Evolutionary conservation across 2,888 invertebrate species (phyloP), one percentile per base, ranked within the genome.

Genomic region (Stenichneumon culpator): DNA sequence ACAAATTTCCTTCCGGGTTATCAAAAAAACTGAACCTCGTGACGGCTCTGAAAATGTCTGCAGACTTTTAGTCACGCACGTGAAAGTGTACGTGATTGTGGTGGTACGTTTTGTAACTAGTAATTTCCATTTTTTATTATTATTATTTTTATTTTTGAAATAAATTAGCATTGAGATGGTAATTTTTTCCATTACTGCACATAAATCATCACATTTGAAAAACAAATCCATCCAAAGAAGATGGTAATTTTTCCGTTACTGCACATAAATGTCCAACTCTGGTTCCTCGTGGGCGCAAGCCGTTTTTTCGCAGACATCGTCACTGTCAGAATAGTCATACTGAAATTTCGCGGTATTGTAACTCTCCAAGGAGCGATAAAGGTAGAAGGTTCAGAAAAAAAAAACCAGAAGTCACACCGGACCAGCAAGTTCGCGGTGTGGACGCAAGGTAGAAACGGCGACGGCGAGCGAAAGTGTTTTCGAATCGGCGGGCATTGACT

Each of bases 391-490:
- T 25, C 44, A 32, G 65, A 52, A 83, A 74, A 28, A 63, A 74
- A 73, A 32, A 69, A 67, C 65, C 68, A 80, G 63, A 57, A 36
- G 47, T 78, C 39, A 67, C 47, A 78, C 80, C 65, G 25, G 79
- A 73, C 44, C 47, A 78, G 80, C 79, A 72, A 77, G 77, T 80
- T 86, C 73, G 75, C 47, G 54, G 73, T 63, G 44, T 63, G 52
- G 63, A 60, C 69, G 74, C 77, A 68, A 83, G 67, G 74, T 73
- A 68, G 79, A 75, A 82, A 72, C 60, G 74, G 54, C 60, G 68
- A 69, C 63, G 28, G 44, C 77, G 80, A 83, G 86, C 77, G 83
- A 86, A 86, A 86, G 86, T 83, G 83, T 86, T 86, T 80, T 73
- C 82, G 82, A 75, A 82, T 85, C 79, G 82, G 68, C 82, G 54